phyloP scores from a whole-genome alignment of 2,797 vertebrate species.

The Pseudochromis fuscus region DNA sequence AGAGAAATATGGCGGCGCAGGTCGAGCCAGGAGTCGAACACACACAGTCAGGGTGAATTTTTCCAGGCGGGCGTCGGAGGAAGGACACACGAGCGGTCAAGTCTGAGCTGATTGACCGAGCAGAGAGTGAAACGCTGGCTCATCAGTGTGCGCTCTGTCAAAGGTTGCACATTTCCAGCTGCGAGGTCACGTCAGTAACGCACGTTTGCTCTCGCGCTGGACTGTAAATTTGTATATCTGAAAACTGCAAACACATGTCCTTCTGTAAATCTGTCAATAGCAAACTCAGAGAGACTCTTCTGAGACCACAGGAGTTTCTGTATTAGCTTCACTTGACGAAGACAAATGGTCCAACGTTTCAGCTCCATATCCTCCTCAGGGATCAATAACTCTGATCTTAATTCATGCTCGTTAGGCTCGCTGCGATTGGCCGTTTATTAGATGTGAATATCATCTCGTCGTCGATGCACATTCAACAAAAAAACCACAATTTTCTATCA shows the following conservation, averaged over 20 bases:
- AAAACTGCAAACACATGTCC: slow-evolving; percentile 54
- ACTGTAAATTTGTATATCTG: slow-evolving; percentile 47
- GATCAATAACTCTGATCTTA: slow-evolving; percentile 1
- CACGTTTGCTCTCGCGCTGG: slow-evolving; percentile 14
- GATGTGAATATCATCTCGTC: background rate
- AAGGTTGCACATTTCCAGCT: slow-evolving; percentile 36
- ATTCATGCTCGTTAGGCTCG: background rate
- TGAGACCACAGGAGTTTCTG: background rate
- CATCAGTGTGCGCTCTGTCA: slow-evolving; percentile 38
- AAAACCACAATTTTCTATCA: no score
- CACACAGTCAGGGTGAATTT: slow-evolving; percentile 28
- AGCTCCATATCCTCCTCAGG: slow-evolving; percentile 5
- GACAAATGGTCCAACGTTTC: slow-evolving; percentile 3
- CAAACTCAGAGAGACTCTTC: slow-evolving; percentile 6
- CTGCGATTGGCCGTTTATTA: background rate
- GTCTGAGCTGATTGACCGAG: slow-evolving; percentile 23
- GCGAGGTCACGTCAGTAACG: slow-evolving; percentile 9
- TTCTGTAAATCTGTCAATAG: slow-evolving; percentile 48
- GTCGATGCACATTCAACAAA: no score
- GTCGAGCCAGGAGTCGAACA: slow-evolving; percentile 51
- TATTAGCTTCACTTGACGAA: background rate
- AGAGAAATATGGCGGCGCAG: slow-evolving; percentile 57
- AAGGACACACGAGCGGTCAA: slow-evolving; percentile 7
- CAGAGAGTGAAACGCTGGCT: slow-evolving; percentile 33
- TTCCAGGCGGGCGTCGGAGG: slow-evolving; percentile 24